A percentile compares a stretch with the other conserved stretches of the same genome.
These are phyloP conservation scores for Mormyrops boulengeri DNA, from an alignment of 2,797 vertebrate genomes.

Conservation along the genomic window DNA sequence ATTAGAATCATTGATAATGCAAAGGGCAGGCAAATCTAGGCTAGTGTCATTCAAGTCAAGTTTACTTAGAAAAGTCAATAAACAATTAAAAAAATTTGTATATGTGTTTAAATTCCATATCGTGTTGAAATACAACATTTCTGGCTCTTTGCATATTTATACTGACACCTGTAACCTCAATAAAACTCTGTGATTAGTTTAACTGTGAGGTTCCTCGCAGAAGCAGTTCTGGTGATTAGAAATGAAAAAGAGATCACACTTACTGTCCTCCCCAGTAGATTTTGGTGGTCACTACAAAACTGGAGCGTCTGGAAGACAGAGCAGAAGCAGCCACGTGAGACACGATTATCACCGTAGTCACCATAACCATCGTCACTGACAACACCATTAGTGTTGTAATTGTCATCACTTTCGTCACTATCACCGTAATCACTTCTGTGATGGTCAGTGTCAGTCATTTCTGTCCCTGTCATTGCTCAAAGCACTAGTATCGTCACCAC, in stretches of 20 bases:
- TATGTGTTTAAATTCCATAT: neutral
- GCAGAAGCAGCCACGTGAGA: neutral
- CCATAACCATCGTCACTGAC: neutral
- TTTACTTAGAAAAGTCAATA: neutral
- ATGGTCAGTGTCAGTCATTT: neutral
- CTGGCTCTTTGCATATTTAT: neutral
- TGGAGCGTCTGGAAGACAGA: slow-evolving; percentile 70
- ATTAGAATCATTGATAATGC: neutral
- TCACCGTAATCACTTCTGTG: neutral
- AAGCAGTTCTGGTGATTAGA: neutral
- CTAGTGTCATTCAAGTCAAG: neutral
- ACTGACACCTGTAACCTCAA: neutral
- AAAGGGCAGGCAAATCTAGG: neutral
- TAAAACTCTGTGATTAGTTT: neutral
- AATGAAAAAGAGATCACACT: slow-evolving; percentile 48
- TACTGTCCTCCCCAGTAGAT: slow-evolving; percentile 92
- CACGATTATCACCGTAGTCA: neutral
- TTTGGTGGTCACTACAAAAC: slow-evolving; percentile 87
- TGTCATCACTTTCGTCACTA: neutral
- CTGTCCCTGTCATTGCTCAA: neutral
- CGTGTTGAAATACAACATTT: neutral
- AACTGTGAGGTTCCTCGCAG: neutral
- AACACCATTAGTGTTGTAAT: neutral
- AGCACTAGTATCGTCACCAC: neutral
- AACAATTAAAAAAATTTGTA: neutral